Evolutionary conservation across 2,888 invertebrate species (phyloP).

Genomic region (Loripinus fragilis): DNA sequence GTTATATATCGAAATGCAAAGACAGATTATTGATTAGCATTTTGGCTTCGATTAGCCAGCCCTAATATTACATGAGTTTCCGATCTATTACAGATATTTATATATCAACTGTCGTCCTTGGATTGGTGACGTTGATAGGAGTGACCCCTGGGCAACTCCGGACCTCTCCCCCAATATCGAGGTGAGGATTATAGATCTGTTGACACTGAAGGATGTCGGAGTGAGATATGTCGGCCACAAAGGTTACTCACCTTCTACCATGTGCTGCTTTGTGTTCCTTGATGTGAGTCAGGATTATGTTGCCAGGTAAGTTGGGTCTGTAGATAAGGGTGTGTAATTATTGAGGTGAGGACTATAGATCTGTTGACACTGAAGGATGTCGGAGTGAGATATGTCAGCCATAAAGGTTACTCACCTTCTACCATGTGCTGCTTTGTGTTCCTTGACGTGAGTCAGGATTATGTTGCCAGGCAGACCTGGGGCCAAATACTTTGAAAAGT

Average conservation of each 20-base stretch:
- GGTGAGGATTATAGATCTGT: constrained; percentile 92
- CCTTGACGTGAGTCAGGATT: constrained; percentile 91
- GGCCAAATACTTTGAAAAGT: too few relatives aligned
- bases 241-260: constrained; percentile 92
- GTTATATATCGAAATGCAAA: too few relatives aligned
- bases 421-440: constrained; percentile 94
- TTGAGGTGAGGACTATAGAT: constrained; percentile 93
- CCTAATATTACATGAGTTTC: too few relatives aligned
- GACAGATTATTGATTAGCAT: too few relatives aligned
- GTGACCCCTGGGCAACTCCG: constrained; percentile 91
- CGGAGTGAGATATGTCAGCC: constrained; percentile 90
- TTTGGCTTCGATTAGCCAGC: too few relatives aligned
- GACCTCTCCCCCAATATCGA: constrained; percentile 94
- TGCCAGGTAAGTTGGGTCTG: constrained; percentile 87
- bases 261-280: constrained; percentile 93
- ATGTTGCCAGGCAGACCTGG: too few relatives aligned
- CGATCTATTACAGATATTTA: constrained; percentile 68
- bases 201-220: constrained; percentile 89
- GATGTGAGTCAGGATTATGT: constrained; percentile 92
- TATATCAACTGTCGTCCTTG: constrained; percentile 87
- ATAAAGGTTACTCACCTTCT: constrained; percentile 92
- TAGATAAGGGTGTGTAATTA: too few relatives aligned
- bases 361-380: constrained; percentile 89
- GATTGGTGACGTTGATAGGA: constrained; percentile 89
- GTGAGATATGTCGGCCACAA: constrained; percentile 90